phyloP scores from a whole-genome alignment of 2,113 vertebrate genomes.

The Tetraodon nigroviridis region DNA sequence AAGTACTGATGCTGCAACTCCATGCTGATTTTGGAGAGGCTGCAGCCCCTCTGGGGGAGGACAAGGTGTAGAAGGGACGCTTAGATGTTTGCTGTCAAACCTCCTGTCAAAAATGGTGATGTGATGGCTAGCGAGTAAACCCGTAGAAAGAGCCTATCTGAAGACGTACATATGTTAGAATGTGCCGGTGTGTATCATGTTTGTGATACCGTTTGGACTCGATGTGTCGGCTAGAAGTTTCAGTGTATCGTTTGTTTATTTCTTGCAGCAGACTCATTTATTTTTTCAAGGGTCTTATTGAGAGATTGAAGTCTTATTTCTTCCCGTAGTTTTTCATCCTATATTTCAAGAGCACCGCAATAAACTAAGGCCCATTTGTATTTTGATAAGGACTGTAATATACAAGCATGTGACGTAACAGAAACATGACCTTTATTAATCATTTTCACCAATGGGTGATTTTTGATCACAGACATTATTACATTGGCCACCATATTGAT shows the following conservation, averaged over 20 bases:
- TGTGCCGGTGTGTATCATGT: constrained; percentile 65
- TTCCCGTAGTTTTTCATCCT: constrained; percentile 60
- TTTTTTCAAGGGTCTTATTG: constrained; percentile 39
- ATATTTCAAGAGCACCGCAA: constrained; percentile 61
- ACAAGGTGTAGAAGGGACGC: constrained; percentile 18
- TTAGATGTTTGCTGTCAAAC: constrained; percentile 62
- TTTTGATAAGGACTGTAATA: constrained; percentile 67
- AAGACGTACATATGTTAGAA: constrained; percentile 61
- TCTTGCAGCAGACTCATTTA: constrained; percentile 49
- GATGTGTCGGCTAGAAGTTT: constrained; percentile 54
- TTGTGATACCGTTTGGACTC: constrained; percentile 63
- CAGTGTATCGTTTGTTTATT: constrained; percentile 48
- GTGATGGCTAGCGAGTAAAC: constrained; percentile 57
- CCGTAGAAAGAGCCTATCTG: constrained; percentile 41
- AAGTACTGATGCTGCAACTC: constrained; percentile 38
- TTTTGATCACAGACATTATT: constrained; percentile 44
- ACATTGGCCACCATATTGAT: constrained; percentile 35
- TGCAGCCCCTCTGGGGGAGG: constrained; percentile 12
- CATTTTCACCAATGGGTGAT: constrained; percentile 41
- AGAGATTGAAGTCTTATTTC: constrained; percentile 43
- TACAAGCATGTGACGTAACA: constrained; percentile 63
- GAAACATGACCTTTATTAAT: constrained; percentile 39
- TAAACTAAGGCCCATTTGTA: constrained; percentile 54
- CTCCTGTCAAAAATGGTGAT: constrained; percentile 63
- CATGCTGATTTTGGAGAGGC: constrained; percentile 26